Base-by-base conservation (phyloP, 2,113 vertebrate species). In the Saguinus midas region DNA sequence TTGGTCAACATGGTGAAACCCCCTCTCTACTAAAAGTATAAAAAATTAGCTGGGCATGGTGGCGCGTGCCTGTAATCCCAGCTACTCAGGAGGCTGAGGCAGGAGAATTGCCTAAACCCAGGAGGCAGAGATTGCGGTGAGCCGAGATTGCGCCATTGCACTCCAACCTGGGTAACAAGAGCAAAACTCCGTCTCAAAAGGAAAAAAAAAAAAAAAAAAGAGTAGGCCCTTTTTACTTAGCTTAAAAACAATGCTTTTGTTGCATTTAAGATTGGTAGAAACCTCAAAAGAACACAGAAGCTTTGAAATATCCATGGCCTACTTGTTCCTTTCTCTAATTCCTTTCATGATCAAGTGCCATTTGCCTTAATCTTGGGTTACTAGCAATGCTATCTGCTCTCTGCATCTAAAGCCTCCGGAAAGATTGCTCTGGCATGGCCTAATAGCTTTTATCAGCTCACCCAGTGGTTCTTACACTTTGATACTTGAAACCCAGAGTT, bases 361-460 rank as follows among this genome's bases (percentile, higher is more conserved):
- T 95, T 90, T 80, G 90, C 93, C 81, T 96, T 90, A 52, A 88
- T 96, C 95, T 94, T 81, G 64, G 76, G 87, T 78, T 85, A 8
- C 87, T 93, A 50, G 72, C 68, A 17, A 5, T 35, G 35, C 90
- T 92, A 90, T 97, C 97, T 96, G 72, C 40, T 70, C 76, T 85
- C 76, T 94, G 68, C 27, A 88, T 97, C 89, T 84, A 93, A 90
- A 90, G 90, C 90, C 43, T 81, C 85, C 50, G 29, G 80, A 57
- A 87, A 86, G 92, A 91, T 78, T 37, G n/a, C 91, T 84, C 48
- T 81, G 70, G 83, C 61, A 20, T 84, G 78, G 66, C 93, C 95
- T 95, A 87, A 94, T 57, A 95, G 94, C 94, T 96, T 96, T 93
- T 90, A 96, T 96, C 86, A 76, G 82, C 78, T 96, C 91, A 88